Evolutionary conservation across 2,113 vertebrate genomes (phyloP), one percentile per base, ranked within the genome.

Genomic region (Orcinus orca): DNA sequence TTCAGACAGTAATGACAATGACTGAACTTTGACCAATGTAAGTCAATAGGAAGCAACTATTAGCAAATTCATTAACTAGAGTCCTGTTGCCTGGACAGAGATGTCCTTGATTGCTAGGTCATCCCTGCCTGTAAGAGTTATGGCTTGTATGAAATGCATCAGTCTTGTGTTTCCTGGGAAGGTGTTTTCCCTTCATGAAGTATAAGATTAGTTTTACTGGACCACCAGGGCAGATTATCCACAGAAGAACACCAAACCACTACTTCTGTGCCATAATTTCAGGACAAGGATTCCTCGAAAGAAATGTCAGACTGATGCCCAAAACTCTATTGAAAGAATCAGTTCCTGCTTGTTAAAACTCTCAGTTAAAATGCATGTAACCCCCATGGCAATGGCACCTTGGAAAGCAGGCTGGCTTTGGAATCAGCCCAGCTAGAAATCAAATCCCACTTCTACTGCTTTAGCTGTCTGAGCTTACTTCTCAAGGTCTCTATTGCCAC

Each of bases 51-150:
- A 93, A 90, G 38, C 41, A 60, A 47, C 26, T 60, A 86, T 71
- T 36, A 92, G 71, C 38, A 91, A 89, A 95, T 87, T 68, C 41
- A 96, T 84, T 92, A 76, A 50, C 25, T 84, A 79, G 68, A 71
- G 31, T 33, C 63, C 36, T 89, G 47, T 87, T 92, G 17, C n/a
- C 70, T 63, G 31, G 26, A 93, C 65, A 73, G 83, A 87, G 50
- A 90, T 53, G 20, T 33, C 63, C 53, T 93, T 84, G 70, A 23
- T 10, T 87, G 31, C 33, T 60, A 85, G 58, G 29, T 80, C 53
- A 68, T 92, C 9, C 47, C 26, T 96, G 21, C 25, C 31, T 67
- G 26, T 31, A 76, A 79, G 20, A 91, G 5, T 82, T 17, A 62
- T 1, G 23, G 36, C n/a, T 76, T 67, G 1, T 87, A 3, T 80